Evolutionary conservation across 35 echinoderm and acorn worm species (phyloP).

Genomic region (Acanthaster planci): DNA sequence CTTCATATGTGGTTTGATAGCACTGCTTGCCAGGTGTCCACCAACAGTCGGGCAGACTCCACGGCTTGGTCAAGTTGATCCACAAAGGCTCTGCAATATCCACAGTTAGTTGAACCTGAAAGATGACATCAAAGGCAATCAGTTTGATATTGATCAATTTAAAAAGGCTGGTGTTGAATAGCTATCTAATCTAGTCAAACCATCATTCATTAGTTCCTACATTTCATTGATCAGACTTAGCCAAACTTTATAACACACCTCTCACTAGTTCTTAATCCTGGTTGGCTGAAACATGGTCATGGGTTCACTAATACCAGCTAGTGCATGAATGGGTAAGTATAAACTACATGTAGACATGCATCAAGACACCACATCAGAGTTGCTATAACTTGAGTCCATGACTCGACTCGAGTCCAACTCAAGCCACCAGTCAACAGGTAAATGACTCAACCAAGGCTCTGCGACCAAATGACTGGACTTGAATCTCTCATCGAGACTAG

Average conservation of each 20-base stretch:
- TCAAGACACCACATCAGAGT: too few species aligned
- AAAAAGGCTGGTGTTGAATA: not conserved
- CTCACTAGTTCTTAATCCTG: too few species aligned
- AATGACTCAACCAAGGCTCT: too few species aligned
- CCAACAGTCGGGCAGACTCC: conserved; percentile 71
- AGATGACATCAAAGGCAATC: conserved; percentile 1
- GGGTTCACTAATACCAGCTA: too few species aligned
- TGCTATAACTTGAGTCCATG: too few species aligned
- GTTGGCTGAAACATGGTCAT: too few species aligned
- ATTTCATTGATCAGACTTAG: not conserved
- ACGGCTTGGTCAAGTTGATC: conserved; percentile 78
- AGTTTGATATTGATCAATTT: not conserved
- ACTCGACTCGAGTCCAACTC: too few species aligned
- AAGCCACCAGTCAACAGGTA: too few species aligned
- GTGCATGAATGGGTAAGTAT: too few species aligned
- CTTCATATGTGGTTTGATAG: conserved; percentile 54
- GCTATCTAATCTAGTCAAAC: not conserved
- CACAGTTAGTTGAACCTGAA: conserved; percentile 44
- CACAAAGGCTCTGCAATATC: conserved; percentile 62
- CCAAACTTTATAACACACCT: not conserved
- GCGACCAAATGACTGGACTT: too few species aligned
- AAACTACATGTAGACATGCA: too few species aligned
- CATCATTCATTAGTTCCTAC: not conserved
- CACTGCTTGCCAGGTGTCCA: conserved; percentile 54
- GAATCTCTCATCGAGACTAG: too few species aligned